phyloP scores from a whole-genome alignment of 2,113 vertebrate genomes.

The Rhadina sibilatrix region DNA sequence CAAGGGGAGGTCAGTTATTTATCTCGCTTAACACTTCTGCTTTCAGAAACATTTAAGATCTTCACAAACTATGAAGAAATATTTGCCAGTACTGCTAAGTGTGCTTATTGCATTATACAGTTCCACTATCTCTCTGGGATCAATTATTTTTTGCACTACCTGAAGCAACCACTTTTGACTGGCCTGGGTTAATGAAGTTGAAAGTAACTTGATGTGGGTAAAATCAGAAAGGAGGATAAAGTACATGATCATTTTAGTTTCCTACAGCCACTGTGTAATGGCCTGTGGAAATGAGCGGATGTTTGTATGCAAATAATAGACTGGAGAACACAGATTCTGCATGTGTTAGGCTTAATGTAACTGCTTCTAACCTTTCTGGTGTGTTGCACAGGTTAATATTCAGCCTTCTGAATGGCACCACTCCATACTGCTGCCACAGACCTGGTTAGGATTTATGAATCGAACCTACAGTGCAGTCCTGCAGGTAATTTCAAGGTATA shows the following conservation, averaged over 20 bases:
- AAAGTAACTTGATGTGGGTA: background rate
- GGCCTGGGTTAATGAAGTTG: background rate
- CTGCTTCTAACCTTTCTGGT: background rate
- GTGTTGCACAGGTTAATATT: slow-evolving; percentile 85
- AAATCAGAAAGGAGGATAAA: background rate
- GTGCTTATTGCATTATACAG: background rate
- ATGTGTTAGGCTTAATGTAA: background rate
- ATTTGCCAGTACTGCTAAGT: background rate
- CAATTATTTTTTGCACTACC: background rate
- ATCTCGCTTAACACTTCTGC: background rate
- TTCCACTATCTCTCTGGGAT: background rate
- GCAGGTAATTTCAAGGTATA: slow-evolving; percentile 76
- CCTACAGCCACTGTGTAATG: background rate
- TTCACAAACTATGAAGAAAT: background rate
- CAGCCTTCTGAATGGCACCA: slow-evolving; percentile 95
- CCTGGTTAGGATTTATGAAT: slow-evolving; percentile 90
- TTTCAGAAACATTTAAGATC: background rate
- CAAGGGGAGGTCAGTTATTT: background rate
- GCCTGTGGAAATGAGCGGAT: fast-evolving
- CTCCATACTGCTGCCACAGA: slow-evolving; percentile 86
- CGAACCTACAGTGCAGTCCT: slow-evolving; percentile 86
- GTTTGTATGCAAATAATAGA: background rate
- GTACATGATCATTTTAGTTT: background rate
- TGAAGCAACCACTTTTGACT: background rate
- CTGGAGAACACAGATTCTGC: background rate